phyloP scores from a whole-genome alignment of 2,888 invertebrate species.

The Urechis unicinctus region DNA sequence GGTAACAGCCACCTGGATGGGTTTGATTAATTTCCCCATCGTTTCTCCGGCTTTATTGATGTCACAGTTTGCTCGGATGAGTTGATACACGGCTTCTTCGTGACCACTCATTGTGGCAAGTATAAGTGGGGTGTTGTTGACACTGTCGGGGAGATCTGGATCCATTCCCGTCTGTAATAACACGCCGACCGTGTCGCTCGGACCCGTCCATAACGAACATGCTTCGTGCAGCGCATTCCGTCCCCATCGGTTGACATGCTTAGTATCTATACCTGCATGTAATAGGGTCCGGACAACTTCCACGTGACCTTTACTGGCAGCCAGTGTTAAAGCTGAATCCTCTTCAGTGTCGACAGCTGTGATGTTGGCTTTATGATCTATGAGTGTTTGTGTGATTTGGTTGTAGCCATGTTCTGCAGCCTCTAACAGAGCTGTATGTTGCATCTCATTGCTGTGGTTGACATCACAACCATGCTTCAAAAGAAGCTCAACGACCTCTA shows the following conservation, averaged over 20 bases:
- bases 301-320: slow-evolving; percentile 11
- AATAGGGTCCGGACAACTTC: slow-evolving; percentile 6
- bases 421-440: slow-evolving; percentile 16
- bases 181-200: slow-evolving; percentile 6
- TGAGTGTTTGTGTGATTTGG: slow-evolving; percentile 10
- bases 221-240: slow-evolving; percentile 17
- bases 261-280: neutral
- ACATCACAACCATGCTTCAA: slow-evolving; percentile 4
- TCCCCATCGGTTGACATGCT: slow-evolving; percentile 13
- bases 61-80: slow-evolving; percentile 14
- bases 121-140: slow-evolving; percentile 38
- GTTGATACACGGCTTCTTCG: slow-evolving; percentile 21
- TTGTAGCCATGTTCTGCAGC: slow-evolving; percentile 17
- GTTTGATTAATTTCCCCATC: slow-evolving; percentile 7
- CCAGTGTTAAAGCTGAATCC: slow-evolving; percentile 14
- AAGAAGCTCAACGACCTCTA: slow-evolving; percentile 8
- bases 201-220: slow-evolving; percentile 12
- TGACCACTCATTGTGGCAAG: slow-evolving; percentile 35
- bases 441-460: slow-evolving; percentile 19
- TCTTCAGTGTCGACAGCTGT: slow-evolving; percentile 12
- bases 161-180: slow-evolving; percentile 8
- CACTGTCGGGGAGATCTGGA: slow-evolving; percentile 11
- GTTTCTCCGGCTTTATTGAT: slow-evolving; percentile 12
- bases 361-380: slow-evolving; percentile 17
- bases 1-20: slow-evolving; percentile 14